Conservation (phyloP, 2,113 vertebrate genomes). For the Dicerorhinus sumatrensis region DNA sequence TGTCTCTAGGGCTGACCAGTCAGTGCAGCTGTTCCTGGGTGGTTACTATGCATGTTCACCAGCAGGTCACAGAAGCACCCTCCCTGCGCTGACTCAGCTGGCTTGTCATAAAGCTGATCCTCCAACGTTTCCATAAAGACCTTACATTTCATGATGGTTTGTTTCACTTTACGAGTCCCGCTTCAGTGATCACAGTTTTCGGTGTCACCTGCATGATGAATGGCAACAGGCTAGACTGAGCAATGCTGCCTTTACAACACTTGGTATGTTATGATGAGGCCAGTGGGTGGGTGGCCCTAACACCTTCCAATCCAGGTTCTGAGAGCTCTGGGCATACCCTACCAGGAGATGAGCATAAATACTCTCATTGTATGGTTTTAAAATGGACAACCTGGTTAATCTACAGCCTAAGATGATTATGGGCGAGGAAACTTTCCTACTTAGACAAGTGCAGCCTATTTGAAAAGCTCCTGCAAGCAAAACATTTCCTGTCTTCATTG, state of each 20-base stretch:
- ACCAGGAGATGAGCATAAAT: background rate
- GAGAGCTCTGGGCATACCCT: background rate
- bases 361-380: constrained; percentile 15
- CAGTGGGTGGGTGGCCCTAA: background rate
- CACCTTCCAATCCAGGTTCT: background rate
- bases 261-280: background rate
- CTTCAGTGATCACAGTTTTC: constrained; percentile 1
- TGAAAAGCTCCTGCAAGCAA: background rate
- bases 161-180: background rate
- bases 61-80: background rate
- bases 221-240: background rate
- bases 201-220: background rate
- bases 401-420: background rate
- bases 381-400: background rate
- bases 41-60: background rate
- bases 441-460: background rate
- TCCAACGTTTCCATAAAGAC: background rate
- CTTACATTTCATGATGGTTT: background rate
- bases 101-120: background rate
- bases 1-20: background rate
- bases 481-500: background rate
- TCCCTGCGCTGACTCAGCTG: background rate
- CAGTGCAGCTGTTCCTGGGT: background rate
- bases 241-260: background rate
- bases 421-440: background rate